Base-by-base conservation (phyloP, 2,113 vertebrate species). In the Malurus cyaneus region DNA sequence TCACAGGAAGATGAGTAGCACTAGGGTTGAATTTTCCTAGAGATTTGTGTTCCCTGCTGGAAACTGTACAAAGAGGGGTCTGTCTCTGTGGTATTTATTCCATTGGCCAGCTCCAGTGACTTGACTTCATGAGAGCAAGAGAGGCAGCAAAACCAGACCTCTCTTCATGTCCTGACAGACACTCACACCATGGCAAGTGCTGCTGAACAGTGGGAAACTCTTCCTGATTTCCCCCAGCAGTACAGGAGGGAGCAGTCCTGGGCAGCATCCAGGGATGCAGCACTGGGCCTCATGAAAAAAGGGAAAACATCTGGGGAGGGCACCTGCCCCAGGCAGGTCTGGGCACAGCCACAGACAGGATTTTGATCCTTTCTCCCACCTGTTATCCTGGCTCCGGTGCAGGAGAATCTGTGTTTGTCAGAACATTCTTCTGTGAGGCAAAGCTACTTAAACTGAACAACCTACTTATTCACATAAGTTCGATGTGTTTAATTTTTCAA, bases 121-220 rank as follows among this genome's bases (percentile, higher is more conserved):
- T 6, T 53, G 66, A 6, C 32, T 66, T 89, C 29, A n/a, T 16
- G 44, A 42, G 29, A 67, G 16, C 11, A 50, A 70, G 52, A 79
- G 8, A 62, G 46, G 23, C 59, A 23, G 12, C n/a, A 62, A 47
- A 80, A 79, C 34, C 0, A 0, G 42, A 26, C 5, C 9, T 10
- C 9, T 41, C 24, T 25, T 53, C 14, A 1, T 10, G 34, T 47
- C n/a, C 46, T 44, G 24, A 65, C 41, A 52, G 80, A 86, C n/a
- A 13, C 24, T 7, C 32, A 25, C 25, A 54, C 18, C 44, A 57
- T 0, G 0, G 14, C 1, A 4, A 47, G 18, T 8, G 12, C 24
- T 64, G 49, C 59, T 31, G 14, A 16, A 56, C 3, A 7, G 36
- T 2, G 4, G 50, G 2, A 17, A 70, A 18, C 19, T 36, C 9